Evolutionary conservation across 2,797 vertebrate species (phyloP), one percentile per base, ranked within the genome.

Genomic region (Anguilla anguilla): DNA sequence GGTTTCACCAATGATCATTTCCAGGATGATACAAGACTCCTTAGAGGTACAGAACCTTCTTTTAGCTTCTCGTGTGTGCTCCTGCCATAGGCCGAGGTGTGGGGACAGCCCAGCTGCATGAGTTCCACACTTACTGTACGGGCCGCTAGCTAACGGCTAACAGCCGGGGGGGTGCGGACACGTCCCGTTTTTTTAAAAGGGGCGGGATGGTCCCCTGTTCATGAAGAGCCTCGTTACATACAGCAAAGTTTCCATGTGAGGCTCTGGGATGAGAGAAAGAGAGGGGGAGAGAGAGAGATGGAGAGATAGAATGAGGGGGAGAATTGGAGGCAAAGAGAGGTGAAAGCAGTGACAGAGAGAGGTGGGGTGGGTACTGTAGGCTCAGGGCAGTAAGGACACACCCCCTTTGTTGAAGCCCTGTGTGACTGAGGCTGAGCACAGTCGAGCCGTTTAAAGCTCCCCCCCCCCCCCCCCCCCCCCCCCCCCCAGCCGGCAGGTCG

Each of bases 1-100:
- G 96, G 96, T 96, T 96, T 96, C 96, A 96, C 94, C 94, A 96
- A 94, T 95, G 96, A 96, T 96, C 96, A 96, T 96, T 96, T 96
- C 96, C 96, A 97, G 95, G 96, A 96, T 95, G 96, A 97, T 94
- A 96, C 96, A 86, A 94, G 96, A 95, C 96, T 96, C 88, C 95
- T 97, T 96, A 95, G 96, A 97, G 96, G 96, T 96, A 96, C 93
- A 94, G 77, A 22, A 81, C 39, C 92, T 91, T 91, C 88, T 91
- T 85, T 90, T 81, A 91, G 91, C 91, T 92, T 90, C 92, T 89
- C 90, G 91, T 92, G 86, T 89, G 79, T 43, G 74, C 74, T 79
- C 74, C 31, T 79, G 46, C 39, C 35, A 79, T 6, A 46, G 74
- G 15, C 35, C 2, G 69, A 28, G 17, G 39, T 59, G 49, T 31